Evolutionary conservation across 2,888 invertebrate genomes (phyloP), one percentile per base, ranked within the genome.

Genomic region (Sarcophaga subvicina): DNA sequence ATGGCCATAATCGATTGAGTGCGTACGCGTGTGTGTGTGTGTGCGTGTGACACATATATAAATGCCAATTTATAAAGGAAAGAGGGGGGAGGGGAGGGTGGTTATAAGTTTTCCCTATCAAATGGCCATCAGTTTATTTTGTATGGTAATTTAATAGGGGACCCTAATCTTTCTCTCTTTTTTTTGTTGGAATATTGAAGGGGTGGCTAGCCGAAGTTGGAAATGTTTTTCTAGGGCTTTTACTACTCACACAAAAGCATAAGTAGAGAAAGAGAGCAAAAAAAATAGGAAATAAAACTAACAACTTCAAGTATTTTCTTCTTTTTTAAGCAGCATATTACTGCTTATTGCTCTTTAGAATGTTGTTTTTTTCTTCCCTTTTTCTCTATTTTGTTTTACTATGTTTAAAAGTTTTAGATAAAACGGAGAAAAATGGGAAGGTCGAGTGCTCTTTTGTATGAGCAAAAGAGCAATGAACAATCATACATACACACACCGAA

Each of bases 101-200:
- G 1, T 5, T 22, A 45, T 37, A 49, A 71, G 49, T 69, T 54
- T 47, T 54, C 75, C 17, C 17, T 64, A 59, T 78, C 37, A 83
- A 83, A 69, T 69, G 78, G 12, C 78, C 73, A 78, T 73, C 62
- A 73, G 73, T 62, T 78, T 60, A 37, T 49, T 63, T 83, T 78
- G 73, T 70, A 83, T 83, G 73, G 63, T 69, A 79, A 75, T 83
- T 73, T 75, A 83, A 83, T 75, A 75, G 83, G 73, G 79, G 73
- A 63, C 47, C 54, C 22, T 69, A 67, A 25, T 25, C 14, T 1
- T 47, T 22, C 20, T 67, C 25, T 75, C 47, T 12, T 25, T 67
- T 14, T 5, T 14, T 10, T 67, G 22, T 62, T 11, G 10, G 22
- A 20, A 11, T n/a, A 60, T n/a, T 20, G 10, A 37, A 37, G 2